These are phyloP conservation scores for Parnassius orleans DNA, from an alignment of 2,888 invertebrate species.

Conservation along the genomic window DNA sequence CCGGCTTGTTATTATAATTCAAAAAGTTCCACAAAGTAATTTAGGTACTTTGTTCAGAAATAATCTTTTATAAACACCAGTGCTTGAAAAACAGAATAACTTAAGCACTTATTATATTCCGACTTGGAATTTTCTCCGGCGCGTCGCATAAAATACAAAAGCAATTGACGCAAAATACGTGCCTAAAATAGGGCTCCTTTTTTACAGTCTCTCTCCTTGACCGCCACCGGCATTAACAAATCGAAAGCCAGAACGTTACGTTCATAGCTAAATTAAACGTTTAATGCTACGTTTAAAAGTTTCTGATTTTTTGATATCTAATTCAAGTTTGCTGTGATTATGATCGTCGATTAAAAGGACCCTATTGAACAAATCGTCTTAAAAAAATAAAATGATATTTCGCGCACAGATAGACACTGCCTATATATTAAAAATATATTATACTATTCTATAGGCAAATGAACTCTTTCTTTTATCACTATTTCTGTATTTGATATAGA, in stretches of 20 bases:
- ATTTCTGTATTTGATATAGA: too few species aligned
- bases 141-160: slow-evolving; percentile 22
- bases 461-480: too few species aligned
- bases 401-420: too few species aligned
- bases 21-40: slow-evolving; percentile 18
- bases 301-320: too few species aligned
- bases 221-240: slow-evolving; percentile 22
- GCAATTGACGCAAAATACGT: slow-evolving; percentile 22
- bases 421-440: too few species aligned
- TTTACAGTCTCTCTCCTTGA: slow-evolving; percentile 12
- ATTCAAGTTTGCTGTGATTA: too few species aligned
- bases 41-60: slow-evolving; percentile 11
- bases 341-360: too few species aligned
- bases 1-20: slow-evolving; percentile 13
- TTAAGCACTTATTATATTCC: slow-evolving; percentile 25
- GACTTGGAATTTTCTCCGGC: slow-evolving; percentile 6
- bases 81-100: slow-evolving; percentile 21
- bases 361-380: too few species aligned
- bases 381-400: too few species aligned
- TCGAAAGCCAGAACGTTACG: slow-evolving; percentile 18
- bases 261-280: slow-evolving; percentile 17
- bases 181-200: slow-evolving; percentile 25
- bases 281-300: slow-evolving; percentile 10
- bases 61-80: slow-evolving; percentile 26
- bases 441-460: too few species aligned